Percentiles rank a stretch among this genome's conserved stretches.
These are phyloP conservation scores for Crepidodera aurea DNA, from an alignment of 2,888 invertebrate genomes.

Conservation along the genomic window DNA sequence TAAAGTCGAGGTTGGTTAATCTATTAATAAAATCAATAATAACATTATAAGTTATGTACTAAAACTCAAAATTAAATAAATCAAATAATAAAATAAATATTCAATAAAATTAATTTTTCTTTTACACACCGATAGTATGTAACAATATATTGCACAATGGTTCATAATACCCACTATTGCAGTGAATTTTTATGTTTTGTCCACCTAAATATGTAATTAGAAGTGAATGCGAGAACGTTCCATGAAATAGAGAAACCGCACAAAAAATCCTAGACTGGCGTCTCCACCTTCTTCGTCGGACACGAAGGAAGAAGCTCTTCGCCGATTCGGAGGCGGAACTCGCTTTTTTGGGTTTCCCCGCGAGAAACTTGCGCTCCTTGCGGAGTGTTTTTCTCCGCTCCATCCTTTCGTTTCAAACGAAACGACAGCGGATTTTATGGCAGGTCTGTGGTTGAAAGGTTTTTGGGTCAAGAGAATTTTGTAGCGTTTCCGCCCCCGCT, in stretches of 20 bases:
- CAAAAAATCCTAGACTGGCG: conserved; percentile 1
- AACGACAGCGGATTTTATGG: conserved; percentile 14
- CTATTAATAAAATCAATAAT: too few relatives aligned
- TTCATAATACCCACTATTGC: too few relatives aligned
- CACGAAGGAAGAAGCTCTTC: neutral
- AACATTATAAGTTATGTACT: too few relatives aligned
- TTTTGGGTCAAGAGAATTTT: conserved; percentile 20
- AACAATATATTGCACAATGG: too few relatives aligned
- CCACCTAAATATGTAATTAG: too few relatives aligned
- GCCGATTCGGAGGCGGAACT: neutral
- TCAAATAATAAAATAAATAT: too few relatives aligned
- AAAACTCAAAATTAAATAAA: too few relatives aligned
- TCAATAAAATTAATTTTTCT: too few relatives aligned
- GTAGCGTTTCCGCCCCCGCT: conserved; percentile 7
- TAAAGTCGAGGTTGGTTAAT: too few relatives aligned
- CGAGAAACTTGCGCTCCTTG: conserved; percentile 6
- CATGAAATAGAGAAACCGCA: neutral
- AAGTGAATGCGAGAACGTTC: too few relatives aligned
- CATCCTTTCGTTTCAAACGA: neutral
- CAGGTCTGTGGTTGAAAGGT: conserved; percentile 19
- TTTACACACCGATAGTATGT: too few relatives aligned
- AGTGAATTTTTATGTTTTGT: too few relatives aligned
- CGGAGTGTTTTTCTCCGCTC: neutral
- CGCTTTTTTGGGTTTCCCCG: conserved; percentile 6
- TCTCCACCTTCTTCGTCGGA: neutral